Evolutionary conservation across 1,140 invertebrate species (phyloP), one percentile per base, ranked within the genome.

Genomic region (fruit fly (Drosophila melanogaster)): DNA sequence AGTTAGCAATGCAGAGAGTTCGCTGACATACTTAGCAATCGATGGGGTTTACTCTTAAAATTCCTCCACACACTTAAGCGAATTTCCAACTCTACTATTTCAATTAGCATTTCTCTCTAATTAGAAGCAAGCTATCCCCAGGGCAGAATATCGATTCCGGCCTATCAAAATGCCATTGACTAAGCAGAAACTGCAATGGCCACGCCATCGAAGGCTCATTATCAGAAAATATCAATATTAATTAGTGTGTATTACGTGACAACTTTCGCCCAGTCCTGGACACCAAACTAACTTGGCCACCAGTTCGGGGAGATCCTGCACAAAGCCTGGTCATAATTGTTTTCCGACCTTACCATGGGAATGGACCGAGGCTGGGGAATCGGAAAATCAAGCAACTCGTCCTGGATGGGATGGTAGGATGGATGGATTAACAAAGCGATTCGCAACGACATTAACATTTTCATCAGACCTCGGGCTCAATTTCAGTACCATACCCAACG

Each of bases 361-460:
- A 35, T 44, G 57, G n/a, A 22, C 14, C 15, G 11, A 5, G 19
- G 14, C 6, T 19, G 12, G 38, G 66, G 33, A 22, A 38, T 33
- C n/a, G 46, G 30, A 44, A 89, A 89, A 89, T 89, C 79, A 87
- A 80, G 57, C 79, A 77, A 77, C 57, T 53, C 79, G 41, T 59
- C 51, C 62, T 74, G 60, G 60, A 67, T 56, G 77, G 19, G 2
- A 22, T 22, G 19, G 3, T 22, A 3, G 19, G 60, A 67, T 56
- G 77, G 26, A 30, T 30, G 79, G 79, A 84, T 87, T 87, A 87
- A 84, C 72, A 84, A 80, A 89, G 77, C 87, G 84, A 87, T 87
- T 87, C 79, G 84, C 79, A 87, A 84, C 79, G 80, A 87, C 84
- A 84, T 89, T 87, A 87, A 84, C 84, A 87, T 87, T 87, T 89